phyloP scores from a whole-genome alignment of 1,140 invertebrate species.

The Drosophila serrata region DNA sequence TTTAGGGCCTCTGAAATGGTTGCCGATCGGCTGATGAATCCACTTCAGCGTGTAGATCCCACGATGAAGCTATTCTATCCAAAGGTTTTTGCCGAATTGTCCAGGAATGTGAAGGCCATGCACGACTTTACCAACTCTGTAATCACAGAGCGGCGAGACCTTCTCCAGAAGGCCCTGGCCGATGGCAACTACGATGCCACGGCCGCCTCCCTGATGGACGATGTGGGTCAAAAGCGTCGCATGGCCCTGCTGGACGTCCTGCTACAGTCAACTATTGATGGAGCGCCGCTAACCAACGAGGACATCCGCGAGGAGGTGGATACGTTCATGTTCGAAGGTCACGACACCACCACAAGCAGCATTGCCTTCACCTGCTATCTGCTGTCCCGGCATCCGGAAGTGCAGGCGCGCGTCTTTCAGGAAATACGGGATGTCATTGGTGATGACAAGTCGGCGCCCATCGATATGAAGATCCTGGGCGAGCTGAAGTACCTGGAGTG shows the following conservation, averaged over 20 bases:
- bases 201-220: slow-evolving; percentile 19
- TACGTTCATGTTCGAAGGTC: slow-evolving; percentile 93
- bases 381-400: slow-evolving; percentile 86
- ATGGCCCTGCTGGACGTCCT: slow-evolving; percentile 92
- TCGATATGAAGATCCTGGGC: slow-evolving; percentile 59
- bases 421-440: slow-evolving; percentile 88
- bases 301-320: slow-evolving; percentile 92
- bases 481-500: slow-evolving; percentile 86
- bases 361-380: slow-evolving; percentile 87
- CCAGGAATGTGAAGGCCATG: slow-evolving; percentile 87
- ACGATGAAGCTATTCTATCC: slow-evolving; percentile 62
- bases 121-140: slow-evolving; percentile 90
- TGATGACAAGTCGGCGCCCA: slow-evolving; percentile 58
- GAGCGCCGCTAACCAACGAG: slow-evolving; percentile 87
- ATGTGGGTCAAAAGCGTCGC: slow-evolving; percentile 87
- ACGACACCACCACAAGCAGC: slow-evolving; percentile 89
- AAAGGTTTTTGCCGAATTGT: slow-evolving; percentile 85
- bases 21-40: slow-evolving; percentile 61
- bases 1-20: slow-evolving; percentile 62
- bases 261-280: slow-evolving; percentile 88
- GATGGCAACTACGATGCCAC: slow-evolving; percentile 18
- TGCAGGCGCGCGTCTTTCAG: slow-evolving; percentile 87
- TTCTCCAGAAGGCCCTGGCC: slow-evolving; percentile 63
- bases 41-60: slow-evolving; percentile 50
- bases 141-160: slow-evolving; percentile 85